A percentile compares a stretch with the other conserved stretches of the same genome.
Conservation (phyloP, 2,113 vertebrate species). For the Serilophus lunatus region DNA sequence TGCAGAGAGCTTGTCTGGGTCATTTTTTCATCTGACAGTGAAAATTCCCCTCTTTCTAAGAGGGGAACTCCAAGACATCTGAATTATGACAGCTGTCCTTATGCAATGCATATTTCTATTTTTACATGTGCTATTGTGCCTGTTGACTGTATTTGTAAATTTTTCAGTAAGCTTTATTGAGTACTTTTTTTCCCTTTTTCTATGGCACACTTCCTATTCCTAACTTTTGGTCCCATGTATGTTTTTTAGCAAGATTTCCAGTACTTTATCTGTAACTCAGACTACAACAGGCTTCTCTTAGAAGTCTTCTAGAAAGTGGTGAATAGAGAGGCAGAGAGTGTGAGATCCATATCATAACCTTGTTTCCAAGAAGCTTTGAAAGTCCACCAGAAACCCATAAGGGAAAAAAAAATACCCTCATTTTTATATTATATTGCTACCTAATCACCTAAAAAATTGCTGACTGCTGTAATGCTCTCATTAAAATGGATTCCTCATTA, state of each 20-base stretch:
- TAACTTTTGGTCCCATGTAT: background rate
- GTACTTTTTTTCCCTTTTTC: background rate
- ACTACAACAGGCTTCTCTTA: background rate
- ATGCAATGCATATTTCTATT: background rate
- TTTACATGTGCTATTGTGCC: background rate
- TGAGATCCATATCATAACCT: background rate
- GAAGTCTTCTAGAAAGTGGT: background rate
- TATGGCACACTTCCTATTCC: background rate
- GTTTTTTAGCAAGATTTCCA: background rate
- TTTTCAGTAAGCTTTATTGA: background rate
- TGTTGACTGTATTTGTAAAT: background rate
- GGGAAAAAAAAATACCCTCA: background rate
- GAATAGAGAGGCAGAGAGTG: background rate
- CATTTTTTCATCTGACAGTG: background rate
- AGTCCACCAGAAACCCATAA: background rate
- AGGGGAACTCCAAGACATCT: background rate
- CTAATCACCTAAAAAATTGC: background rate
- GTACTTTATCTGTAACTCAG: background rate
- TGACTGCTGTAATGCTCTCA: background rate
- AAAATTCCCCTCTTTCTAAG: background rate
- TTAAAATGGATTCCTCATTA: background rate
- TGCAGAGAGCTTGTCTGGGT: background rate
- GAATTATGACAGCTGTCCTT: background rate
- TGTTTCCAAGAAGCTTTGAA: background rate
- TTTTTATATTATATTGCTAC: background rate